Evolutionary conservation across 2,888 invertebrate species (phyloP).

Genomic region (Charanyca ferruginea): DNA sequence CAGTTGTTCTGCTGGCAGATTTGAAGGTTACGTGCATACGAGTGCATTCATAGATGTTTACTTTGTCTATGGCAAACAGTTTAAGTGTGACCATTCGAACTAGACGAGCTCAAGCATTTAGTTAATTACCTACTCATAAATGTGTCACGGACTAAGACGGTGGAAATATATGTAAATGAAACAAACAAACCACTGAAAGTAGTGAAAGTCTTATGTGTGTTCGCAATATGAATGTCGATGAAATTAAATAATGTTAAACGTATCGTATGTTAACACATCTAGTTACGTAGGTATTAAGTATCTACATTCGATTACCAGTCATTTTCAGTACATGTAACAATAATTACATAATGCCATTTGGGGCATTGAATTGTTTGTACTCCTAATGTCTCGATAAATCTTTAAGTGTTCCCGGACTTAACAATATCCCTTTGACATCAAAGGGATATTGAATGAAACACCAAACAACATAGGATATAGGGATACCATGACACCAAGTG

Average conservation of each 20-base stretch:
- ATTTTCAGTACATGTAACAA: background rate
- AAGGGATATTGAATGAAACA: slow-evolving; percentile 26
- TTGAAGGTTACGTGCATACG: background rate
- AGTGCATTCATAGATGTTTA: background rate
- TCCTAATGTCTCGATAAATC: slow-evolving; percentile 41
- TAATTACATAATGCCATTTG: background rate
- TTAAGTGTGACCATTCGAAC: background rate
- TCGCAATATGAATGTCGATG: background rate
- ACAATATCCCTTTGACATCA: slow-evolving; percentile 41
- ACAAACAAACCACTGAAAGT: background rate
- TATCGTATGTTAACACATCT: no score
- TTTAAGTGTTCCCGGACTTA: slow-evolving; percentile 46
- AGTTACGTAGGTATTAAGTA: no score
- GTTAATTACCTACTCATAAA: background rate
- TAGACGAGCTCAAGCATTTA: slow-evolving; percentile 8
- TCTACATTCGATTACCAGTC: no score
- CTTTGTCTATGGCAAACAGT: background rate
- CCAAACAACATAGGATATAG: slow-evolving; percentile 2
- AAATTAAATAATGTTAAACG: no score
- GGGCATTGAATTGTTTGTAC: slow-evolving; percentile 10
- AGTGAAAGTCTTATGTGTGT: background rate
- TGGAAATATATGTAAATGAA: background rate
- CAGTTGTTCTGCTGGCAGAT: background rate
- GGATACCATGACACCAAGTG: slow-evolving; percentile 2
- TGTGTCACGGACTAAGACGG: background rate